Evolutionary conservation across 2,888 invertebrate genomes (phyloP).

Genomic region (Ferdinandea cuprea): DNA sequence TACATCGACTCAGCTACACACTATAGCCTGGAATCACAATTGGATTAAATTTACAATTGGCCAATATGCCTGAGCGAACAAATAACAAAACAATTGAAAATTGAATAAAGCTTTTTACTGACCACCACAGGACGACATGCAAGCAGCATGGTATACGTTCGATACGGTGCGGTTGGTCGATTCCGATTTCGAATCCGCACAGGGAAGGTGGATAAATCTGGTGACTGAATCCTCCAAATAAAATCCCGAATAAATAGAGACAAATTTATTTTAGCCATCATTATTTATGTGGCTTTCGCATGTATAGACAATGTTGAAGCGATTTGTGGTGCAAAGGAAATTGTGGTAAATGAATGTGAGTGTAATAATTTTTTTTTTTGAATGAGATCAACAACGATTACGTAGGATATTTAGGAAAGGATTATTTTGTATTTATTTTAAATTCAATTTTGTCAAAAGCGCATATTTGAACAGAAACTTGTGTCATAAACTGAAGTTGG

Average conservation of each 20-base stretch:
- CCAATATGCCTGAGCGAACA: slow-evolving; percentile 76
- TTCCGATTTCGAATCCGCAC: background rate
- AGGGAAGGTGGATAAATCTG: slow-evolving; percentile 73
- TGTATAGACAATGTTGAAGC: slow-evolving; percentile 73
- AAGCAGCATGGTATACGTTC: slow-evolving; percentile 18
- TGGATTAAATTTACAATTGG: slow-evolving; percentile 76
- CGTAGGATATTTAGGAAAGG: slow-evolving; percentile 38
- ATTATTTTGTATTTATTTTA: slow-evolving; percentile 14
- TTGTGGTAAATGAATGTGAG: slow-evolving; percentile 53
- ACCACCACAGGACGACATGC: slow-evolving; percentile 69
- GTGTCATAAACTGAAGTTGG: background rate
- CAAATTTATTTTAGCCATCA: slow-evolving; percentile 74
- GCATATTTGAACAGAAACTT: background rate
- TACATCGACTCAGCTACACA: too few relatives aligned
- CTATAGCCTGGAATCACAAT: slow-evolving; percentile 59
- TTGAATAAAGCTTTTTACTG: slow-evolving; percentile 76
- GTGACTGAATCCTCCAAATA: slow-evolving; percentile 73
- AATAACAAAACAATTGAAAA: slow-evolving; percentile 77
- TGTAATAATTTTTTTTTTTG: slow-evolving; percentile 26
- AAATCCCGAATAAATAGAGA: slow-evolving; percentile 74
- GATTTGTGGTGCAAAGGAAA: slow-evolving; percentile 72
- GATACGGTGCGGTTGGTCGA: slow-evolving; percentile 47
- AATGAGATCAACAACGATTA: slow-evolving; percentile 57
- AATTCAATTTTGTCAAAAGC: background rate
- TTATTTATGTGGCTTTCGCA: slow-evolving; percentile 74